Evolutionary conservation across 2,797 vertebrate species (phyloP).

Genomic region (Urophycis tenuis): DNA sequence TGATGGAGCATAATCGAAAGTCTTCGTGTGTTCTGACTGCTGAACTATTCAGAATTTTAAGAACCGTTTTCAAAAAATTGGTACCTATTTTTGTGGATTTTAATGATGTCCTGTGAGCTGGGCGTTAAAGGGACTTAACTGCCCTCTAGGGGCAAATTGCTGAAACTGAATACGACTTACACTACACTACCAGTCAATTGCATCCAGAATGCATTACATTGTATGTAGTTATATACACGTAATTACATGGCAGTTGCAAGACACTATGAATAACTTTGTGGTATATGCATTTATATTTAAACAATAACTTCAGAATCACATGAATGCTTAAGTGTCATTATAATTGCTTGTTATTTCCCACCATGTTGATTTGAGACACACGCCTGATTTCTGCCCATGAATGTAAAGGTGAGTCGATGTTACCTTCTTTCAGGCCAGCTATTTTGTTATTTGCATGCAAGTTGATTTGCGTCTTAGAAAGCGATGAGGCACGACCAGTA

Average conservation of each 20-base stretch:
- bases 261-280: neutral
- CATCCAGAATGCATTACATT: neutral
- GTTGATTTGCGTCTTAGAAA: neutral
- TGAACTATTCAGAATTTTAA: neutral
- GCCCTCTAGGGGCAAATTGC: neutral
- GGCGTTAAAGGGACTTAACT: neutral
- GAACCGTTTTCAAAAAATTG: too few relatives aligned
- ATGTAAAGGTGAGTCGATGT: neutral
- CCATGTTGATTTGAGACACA: too few relatives aligned
- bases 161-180: neutral
- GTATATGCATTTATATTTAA: neutral
- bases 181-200: neutral
- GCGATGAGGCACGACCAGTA: constrained; percentile 5
- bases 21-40: neutral
- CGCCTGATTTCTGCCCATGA: too few relatives aligned
- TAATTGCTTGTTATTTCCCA: too few relatives aligned
- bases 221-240: neutral
- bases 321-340: neutral
- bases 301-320: too few relatives aligned
- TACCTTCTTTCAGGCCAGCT: neutral
- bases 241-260: neutral
- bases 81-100: neutral
- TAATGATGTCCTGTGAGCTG: neutral
- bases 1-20: neutral
- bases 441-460: neutral